phyloP scores from a whole-genome alignment of 2,113 vertebrate genomes.

The Hemichromis elongatus region DNA sequence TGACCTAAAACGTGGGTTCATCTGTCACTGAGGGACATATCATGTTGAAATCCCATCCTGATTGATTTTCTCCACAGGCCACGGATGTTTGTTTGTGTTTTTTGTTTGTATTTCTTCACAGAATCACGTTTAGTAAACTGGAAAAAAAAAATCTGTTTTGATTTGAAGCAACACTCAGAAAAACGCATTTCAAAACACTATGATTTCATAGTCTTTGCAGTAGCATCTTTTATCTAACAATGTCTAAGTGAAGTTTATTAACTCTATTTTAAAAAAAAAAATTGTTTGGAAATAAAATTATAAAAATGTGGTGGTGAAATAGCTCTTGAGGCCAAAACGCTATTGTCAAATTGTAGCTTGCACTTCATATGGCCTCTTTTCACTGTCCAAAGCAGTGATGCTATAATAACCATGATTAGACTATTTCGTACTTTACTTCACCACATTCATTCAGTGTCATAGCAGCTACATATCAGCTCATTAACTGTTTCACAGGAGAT shows the following conservation, averaged over 20 bases:
- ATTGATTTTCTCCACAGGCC: neutral
- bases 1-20: constrained; percentile 5
- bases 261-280: neutral
- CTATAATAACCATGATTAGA: neutral
- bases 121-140: neutral
- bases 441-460: neutral
- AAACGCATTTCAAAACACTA: neutral
- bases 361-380: neutral
- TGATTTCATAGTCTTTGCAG: neutral
- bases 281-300: neutral
- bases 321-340: neutral
- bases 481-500: neutral
- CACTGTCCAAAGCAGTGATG: neutral
- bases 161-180: neutral
- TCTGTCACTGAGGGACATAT: neutral
- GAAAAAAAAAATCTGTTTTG: neutral
- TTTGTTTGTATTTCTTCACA: neutral
- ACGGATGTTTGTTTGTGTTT: neutral
- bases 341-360: neutral
- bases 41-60: neutral
- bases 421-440: neutral
- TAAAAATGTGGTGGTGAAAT: neutral
- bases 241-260: neutral
- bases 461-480: neutral
- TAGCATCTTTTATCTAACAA: neutral